phyloP scores from a whole-genome alignment of 2,113 vertebrate genomes.

The Nyctereutes procyonoides region DNA sequence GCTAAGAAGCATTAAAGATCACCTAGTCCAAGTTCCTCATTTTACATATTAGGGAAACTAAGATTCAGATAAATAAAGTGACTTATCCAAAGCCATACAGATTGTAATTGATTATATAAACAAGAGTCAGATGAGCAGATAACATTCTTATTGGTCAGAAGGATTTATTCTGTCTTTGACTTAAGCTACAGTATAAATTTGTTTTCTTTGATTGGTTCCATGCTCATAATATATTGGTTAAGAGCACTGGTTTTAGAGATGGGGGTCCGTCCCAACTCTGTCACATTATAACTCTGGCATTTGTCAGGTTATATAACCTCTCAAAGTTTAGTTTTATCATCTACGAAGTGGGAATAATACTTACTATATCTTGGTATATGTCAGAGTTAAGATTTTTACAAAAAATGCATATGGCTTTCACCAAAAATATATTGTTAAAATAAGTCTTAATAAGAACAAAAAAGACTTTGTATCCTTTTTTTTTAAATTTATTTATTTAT shows the following conservation, averaged over 20 bases:
- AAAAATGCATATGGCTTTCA: not conserved
- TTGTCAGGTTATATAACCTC: not conserved
- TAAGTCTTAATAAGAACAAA: constrained; percentile 30
- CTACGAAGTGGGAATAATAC: not conserved
- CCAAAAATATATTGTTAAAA: not conserved
- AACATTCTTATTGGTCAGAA: not conserved
- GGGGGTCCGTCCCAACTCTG: not conserved
- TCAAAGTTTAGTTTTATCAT: constrained; percentile 32
- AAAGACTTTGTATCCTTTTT: not conserved
- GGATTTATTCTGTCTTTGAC: not conserved
- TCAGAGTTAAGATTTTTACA: not conserved
- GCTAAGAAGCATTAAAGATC: constrained; percentile 29
- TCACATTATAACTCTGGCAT: constrained; percentile 26
- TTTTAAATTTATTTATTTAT: no score
- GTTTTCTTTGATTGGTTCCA: constrained; percentile 16
- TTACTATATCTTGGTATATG: not conserved
- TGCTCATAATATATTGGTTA: constrained; percentile 17
- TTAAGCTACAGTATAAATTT: not conserved
- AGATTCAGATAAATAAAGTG: constrained; percentile 36
- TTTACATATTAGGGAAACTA: constrained; percentile 43
- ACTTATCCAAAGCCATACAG: not conserved
- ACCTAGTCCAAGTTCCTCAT: not conserved
- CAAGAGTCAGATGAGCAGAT: not conserved
- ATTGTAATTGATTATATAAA: not conserved
- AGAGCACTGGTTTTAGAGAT: constrained; percentile 22